phyloP scores from a whole-genome alignment of 1,140 invertebrate species.

The Drosophila miranda region DNA sequence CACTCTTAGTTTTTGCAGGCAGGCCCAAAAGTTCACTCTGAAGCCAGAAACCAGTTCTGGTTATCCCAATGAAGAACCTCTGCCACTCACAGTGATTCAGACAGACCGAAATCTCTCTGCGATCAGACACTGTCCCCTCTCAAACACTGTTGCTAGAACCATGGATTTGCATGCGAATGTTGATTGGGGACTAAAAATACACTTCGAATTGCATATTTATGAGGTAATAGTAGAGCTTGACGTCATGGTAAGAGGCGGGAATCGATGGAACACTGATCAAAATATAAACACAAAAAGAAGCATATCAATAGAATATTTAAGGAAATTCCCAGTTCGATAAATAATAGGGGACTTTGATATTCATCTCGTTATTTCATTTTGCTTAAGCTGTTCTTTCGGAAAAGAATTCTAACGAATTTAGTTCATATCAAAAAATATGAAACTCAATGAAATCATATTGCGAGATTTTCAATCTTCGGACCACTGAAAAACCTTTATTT shows the following conservation, averaged over 20 bases:
- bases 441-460: no score
- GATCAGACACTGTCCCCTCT: neutral
- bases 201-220: neutral
- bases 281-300: neutral
- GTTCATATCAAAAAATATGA: no score
- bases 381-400: no score
- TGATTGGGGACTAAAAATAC: slow-evolving; percentile 1
- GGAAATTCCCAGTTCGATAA: no score
- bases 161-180: slow-evolving; percentile 8
- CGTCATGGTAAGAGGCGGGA: neutral
- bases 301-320: neutral
- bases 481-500: no score
- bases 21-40: slow-evolving; percentile 7
- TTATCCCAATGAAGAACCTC: neutral
- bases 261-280: neutral
- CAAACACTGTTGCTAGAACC: neutral
- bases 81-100: slow-evolving; percentile 15
- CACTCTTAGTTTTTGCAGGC: neutral
- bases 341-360: neutral
- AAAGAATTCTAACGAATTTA: no score
- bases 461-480: no score
- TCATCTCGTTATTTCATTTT: no score
- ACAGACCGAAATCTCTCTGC: no score
- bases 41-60: slow-evolving; percentile 8
- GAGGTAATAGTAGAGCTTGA: neutral